Percentiles rank a stretch among this genome's conserved stretches.
Evolutionary conservation across 2,113 vertebrate species (phyloP).

Genomic region (Calidris pugnax): DNA sequence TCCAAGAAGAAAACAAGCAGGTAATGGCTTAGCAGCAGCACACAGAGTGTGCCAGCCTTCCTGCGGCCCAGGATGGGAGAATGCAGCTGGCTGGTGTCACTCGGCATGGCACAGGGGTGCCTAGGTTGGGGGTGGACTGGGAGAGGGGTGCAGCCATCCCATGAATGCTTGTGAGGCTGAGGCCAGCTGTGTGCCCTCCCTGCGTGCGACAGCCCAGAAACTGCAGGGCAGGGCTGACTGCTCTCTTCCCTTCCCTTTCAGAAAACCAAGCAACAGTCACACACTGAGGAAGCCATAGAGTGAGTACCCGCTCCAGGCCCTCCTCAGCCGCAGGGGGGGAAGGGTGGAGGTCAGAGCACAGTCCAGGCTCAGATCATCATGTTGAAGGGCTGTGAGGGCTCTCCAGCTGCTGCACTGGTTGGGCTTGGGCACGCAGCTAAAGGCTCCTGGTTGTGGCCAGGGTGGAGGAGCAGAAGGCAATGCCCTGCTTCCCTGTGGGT

Average conservation of each 20-base stretch:
- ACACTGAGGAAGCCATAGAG: conserved; percentile 71
- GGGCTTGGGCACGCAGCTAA: rapidly evolving
- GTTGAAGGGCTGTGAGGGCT: rapidly evolving
- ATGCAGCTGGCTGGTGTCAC: background rate
- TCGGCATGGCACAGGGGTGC: rapidly evolving
- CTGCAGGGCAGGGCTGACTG: background rate
- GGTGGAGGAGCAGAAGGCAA: background rate
- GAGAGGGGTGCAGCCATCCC: too few relatives aligned
- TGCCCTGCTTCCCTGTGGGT: background rate
- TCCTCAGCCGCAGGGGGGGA: rapidly evolving
- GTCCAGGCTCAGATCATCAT: rapidly evolving
- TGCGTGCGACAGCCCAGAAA: rapidly evolving
- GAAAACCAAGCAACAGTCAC: conserved; percentile 69
- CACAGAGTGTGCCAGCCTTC: rapidly evolving
- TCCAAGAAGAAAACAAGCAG: conserved; percentile 74
- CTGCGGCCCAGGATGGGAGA: background rate
- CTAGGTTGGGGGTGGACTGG: background rate
- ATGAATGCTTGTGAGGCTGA: rapidly evolving
- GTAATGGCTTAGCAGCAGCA: conserved; percentile 19
- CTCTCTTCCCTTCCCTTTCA: conserved; percentile 49
- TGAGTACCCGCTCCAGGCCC: background rate
- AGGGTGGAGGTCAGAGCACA: background rate
- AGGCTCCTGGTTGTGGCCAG: background rate
- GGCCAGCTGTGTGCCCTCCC: background rate
- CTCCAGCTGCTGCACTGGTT: background rate